Evolutionary conservation across 2,797 vertebrate species (phyloP), one percentile per base, ranked within the genome.

Genomic region (Garrulus glandarius): DNA sequence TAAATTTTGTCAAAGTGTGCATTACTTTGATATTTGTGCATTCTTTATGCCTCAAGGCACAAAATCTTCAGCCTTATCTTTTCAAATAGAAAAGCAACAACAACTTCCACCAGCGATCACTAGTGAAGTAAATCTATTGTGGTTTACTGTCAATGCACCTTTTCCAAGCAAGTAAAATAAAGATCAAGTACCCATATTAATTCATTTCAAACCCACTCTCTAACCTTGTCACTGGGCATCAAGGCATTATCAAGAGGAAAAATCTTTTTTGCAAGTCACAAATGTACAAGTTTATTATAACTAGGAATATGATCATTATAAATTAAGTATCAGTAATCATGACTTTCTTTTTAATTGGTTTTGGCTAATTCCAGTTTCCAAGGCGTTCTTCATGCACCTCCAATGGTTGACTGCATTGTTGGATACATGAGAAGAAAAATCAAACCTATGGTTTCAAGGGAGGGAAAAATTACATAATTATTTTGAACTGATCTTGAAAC

Each of bases 401-500:
- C 69, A 92, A 61, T 17, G 29, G 64, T 32, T 93, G 87, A 22
- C 60, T 36, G 78, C 24, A 23, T 50, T 55, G 30, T 24, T 82
- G 79, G 64, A 52, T 68, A 71, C 6, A 24, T 11, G 2, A 65
- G 83, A 69, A 91, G 74, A 83, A 94, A 96, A 90, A 85, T 37
- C 76, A 41, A 46, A 92, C 77, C 24, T 80, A 13, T 2, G 10
- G 77, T 60, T 67, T 24, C 67, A 76, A 77, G 16, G 5, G 8
- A 20, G 6, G 3, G 20, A 9, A 27, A 84, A 65, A 77, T 92
- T 72, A 91, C 85, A 85, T 52, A 55, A 95, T 92, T 61, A 43
- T 93, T 92, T 77, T 77, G 94, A 92, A 81, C 64, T 11, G 18
- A 68, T 95, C 86, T 95, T 63, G 87, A 97, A 93, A 95, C 19